A percentile compares a stretch with the other conserved stretches of the same genome.
Conservation (phyloP, 2,797 vertebrate genomes). For the Diglossa cyanea region DNA sequence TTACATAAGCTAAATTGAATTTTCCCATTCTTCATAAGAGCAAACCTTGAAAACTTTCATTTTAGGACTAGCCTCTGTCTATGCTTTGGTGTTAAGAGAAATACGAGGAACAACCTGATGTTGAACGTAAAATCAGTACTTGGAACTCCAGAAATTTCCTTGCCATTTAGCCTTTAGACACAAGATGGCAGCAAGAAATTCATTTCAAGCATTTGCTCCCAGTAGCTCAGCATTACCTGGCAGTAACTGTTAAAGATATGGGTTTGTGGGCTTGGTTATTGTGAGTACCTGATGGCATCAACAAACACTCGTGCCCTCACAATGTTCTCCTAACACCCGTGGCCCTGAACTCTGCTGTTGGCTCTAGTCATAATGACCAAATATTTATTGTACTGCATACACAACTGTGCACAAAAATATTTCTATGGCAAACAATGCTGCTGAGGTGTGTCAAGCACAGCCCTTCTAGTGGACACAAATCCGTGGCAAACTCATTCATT, state of each 20-base stretch:
- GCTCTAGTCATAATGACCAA: neutral
- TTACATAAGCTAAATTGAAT: neutral
- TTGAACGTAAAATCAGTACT: neutral
- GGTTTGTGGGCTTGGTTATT: neutral
- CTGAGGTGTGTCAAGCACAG: neutral
- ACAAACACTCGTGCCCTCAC: neutral
- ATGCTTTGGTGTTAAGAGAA: neutral
- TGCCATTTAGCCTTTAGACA: slow-evolving; percentile 62
- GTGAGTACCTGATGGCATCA: neutral
- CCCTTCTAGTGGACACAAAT: neutral
- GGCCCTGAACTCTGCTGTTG: neutral
- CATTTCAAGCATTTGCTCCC: slow-evolving; percentile 22
- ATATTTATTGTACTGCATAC: neutral
- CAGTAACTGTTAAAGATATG: neutral
- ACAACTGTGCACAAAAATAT: neutral
- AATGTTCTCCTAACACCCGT: neutral
- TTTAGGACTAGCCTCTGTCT: neutral
- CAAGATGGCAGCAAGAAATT: slow-evolving; percentile 72
- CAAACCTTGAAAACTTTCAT: neutral
- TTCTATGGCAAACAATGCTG: neutral
- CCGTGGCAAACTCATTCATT: neutral
- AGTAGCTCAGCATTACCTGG: neutral
- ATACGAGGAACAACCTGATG: neutral
- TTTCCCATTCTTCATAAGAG: neutral
- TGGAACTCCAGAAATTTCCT: slow-evolving; percentile 53